Evolutionary conservation across 2,797 vertebrate species (phyloP).

Genomic region (Sebastes trivittatus): DNA sequence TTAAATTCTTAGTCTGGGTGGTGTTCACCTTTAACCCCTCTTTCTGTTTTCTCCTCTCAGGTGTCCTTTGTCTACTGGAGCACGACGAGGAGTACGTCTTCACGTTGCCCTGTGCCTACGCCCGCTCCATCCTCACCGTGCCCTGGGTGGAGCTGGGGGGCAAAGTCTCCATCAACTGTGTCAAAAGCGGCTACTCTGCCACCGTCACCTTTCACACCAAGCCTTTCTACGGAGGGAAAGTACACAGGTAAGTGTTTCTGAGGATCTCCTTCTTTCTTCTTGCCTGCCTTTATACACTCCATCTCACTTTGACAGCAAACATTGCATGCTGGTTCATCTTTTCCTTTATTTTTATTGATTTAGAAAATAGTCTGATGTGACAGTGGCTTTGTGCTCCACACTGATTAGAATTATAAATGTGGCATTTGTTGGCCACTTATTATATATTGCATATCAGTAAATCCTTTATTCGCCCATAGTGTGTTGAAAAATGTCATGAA

Average conservation of each 20-base stretch:
- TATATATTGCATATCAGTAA: no score
- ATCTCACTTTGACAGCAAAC: background rate
- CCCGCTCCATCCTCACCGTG: constrained; percentile 95
- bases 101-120: constrained; percentile 94
- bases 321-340: background rate
- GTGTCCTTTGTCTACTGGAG: constrained; percentile 89
- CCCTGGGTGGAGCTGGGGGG: constrained; percentile 97
- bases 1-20: fast-evolving
- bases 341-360: background rate
- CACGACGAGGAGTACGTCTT: constrained; percentile 94
- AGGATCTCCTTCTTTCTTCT: no score
- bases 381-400: background rate
- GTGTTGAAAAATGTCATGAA: no score
- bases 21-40: background rate
- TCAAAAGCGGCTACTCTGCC: constrained; percentile 91
- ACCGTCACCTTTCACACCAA: constrained; percentile 95
- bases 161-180: constrained; percentile 92
- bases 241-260: constrained; percentile 87
- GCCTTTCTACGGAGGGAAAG: constrained; percentile 95
- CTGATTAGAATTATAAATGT: background rate
- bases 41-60: constrained; percentile 58
- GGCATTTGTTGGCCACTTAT: no score
- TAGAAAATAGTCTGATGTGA: background rate
- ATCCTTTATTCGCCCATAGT: no score
- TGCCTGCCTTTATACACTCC: background rate